These are phyloP conservation scores for Proteles cristata DNA, from an alignment of 2,113 vertebrate genomes.

Conservation along the genomic window DNA sequence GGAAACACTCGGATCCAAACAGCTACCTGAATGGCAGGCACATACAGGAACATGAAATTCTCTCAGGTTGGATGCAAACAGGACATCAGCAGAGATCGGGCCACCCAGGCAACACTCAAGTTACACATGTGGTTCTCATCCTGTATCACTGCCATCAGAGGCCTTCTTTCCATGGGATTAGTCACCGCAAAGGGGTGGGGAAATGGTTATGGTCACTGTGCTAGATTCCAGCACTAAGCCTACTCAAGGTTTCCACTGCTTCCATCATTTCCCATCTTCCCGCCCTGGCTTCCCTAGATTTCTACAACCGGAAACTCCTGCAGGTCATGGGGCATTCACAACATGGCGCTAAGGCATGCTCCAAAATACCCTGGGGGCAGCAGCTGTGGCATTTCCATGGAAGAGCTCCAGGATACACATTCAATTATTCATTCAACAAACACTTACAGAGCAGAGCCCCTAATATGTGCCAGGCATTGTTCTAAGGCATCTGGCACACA, in stretches of 20 bases:
- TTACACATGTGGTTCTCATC: background rate
- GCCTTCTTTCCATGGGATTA: background rate
- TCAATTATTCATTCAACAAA: background rate
- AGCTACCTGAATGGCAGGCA: background rate
- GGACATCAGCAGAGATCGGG: background rate
- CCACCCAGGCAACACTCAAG: too few species aligned
- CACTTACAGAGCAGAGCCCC: background rate
- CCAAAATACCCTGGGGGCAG: background rate
- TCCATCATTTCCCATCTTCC: background rate
- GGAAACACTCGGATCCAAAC: background rate
- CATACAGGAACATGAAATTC: background rate
- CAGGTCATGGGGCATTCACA: background rate
- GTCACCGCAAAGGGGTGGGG: background rate
- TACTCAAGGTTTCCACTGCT: background rate
- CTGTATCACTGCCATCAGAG: background rate
- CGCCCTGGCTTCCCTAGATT: background rate
- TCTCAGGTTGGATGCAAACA: background rate
- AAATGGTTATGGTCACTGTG: rapidly evolving
- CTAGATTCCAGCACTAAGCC: background rate
- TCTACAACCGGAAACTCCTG: background rate
- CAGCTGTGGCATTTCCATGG: background rate
- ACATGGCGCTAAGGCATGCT: background rate
- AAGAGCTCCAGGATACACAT: background rate
- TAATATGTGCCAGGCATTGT: background rate
- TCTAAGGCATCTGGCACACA: background rate